Conservation (phyloP, 2,113 vertebrate species). For the Toxotes jaculatrix region DNA sequence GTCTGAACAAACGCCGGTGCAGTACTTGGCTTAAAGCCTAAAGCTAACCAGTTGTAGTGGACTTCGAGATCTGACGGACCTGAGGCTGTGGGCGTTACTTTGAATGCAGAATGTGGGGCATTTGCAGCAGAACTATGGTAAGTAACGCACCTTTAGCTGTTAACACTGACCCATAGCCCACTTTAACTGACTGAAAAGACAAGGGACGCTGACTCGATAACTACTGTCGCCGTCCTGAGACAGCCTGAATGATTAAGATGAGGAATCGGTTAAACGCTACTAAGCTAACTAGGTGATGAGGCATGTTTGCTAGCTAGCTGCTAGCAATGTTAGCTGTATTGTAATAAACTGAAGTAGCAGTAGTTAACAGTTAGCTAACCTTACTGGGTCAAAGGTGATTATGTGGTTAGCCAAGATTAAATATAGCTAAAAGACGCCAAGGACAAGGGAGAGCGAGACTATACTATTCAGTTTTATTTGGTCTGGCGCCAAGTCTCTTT, state of each 20-base stretch:
- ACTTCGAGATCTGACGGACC: background rate
- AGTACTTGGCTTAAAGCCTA: too few species aligned
- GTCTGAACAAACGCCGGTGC: background rate
- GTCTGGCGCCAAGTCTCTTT: background rate
- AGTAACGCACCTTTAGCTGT: constrained; percentile 58
- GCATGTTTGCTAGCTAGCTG: background rate
- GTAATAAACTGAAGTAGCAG: background rate
- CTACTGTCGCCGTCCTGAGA: background rate
- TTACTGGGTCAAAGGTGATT: constrained; percentile 65
- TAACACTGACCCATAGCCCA: background rate
- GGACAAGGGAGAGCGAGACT: background rate
- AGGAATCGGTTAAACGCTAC: background rate
- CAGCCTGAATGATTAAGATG: background rate
- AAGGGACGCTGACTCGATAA: background rate
- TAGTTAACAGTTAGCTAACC: background rate
- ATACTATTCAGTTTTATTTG: background rate
- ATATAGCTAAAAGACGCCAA: background rate
- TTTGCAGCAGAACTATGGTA: constrained; percentile 86
- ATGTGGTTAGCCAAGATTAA: background rate
- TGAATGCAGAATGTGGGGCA: constrained; percentile 83
- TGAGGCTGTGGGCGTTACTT: constrained; percentile 57
- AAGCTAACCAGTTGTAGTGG: background rate
- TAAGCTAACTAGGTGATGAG: background rate
- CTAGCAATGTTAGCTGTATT: constrained; percentile 26
- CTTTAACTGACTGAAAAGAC: background rate